A percentile compares a stretch with the other conserved stretches of the same genome.
phyloP scores from a whole-genome alignment of 35 echinoderm and acorn worm species.

The Apostichopus parvimensis region DNA sequence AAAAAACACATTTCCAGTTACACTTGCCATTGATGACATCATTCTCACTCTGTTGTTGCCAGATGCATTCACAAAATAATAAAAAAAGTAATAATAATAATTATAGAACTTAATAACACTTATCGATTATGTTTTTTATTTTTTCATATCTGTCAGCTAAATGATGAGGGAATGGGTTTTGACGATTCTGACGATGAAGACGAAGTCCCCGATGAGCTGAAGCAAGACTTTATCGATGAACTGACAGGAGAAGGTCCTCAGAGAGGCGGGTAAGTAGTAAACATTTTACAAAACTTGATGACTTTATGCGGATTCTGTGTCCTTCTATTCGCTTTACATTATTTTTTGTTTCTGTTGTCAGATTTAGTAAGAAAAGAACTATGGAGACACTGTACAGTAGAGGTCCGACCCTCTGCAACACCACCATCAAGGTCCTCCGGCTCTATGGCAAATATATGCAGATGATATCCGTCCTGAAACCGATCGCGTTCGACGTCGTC shows the following conservation, averaged over 20 bases:
- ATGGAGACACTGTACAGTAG: conserved; percentile 66
- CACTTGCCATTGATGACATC: too few species aligned
- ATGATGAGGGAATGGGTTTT: conserved; percentile 61
- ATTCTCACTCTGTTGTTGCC: too few species aligned
- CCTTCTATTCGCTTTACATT: too few species aligned
- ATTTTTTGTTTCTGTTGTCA: neutral
- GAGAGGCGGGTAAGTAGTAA: conserved; percentile 44
- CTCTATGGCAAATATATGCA: conserved; percentile 98
- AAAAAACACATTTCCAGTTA: too few species aligned
- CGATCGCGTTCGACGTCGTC: conserved; percentile 98
- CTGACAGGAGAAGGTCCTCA: conserved; percentile 82
- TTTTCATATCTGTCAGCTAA: conserved; percentile 11
- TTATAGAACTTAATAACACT: too few species aligned
- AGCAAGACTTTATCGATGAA: conserved; percentile 96
- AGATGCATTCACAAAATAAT: too few species aligned
- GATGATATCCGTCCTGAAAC: conserved; percentile 95
- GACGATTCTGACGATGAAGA: conserved; percentile 95
- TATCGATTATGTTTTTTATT: neutral
- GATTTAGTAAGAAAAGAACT: conserved; percentile 66
- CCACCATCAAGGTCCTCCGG: conserved; percentile 90
- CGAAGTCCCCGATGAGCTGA: conserved; percentile 91
- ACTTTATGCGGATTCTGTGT: too few species aligned
- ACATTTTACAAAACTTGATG: too few species aligned
- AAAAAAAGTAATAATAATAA: too few species aligned
- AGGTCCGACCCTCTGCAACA: conserved; percentile 93